Base-by-base conservation (phyloP, 1,140 invertebrate genomes). In the Danaus plexippus region DNA sequence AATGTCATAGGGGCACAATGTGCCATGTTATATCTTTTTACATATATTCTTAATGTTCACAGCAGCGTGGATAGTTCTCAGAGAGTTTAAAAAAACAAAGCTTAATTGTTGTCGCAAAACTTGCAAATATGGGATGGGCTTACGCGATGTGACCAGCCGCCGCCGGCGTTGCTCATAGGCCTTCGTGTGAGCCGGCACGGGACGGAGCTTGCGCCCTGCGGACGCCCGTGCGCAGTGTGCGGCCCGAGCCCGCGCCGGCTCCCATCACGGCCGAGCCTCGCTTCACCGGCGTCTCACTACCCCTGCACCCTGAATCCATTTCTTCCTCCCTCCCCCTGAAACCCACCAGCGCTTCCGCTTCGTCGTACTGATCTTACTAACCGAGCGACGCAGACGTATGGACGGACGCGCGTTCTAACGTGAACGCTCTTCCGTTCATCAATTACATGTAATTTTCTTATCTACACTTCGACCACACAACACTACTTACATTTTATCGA, bases 101-200 rank as follows among this genome's bases (percentile, higher is more conserved):
- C 88, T 89, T 89, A 89, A 81, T 88, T 87, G 88, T 89, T 89
- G 86, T 87, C 85, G 83, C 80, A 85, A 84, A 69, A 64, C 54
- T 82, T 84, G 79, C 72, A 77, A 85, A 82, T 55, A 80, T 78
- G 89, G 89, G 89, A 90, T 90, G 89, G 89, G 89, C 89, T 89
- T 89, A 88, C 88, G 89, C 89, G 87, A 90, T 90, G 89, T 89
- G 88, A 90, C 89, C 89, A 90, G 86, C 85, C 89, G 88, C 87
- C 87, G 88, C 88, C 69, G 72, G 71, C 77, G 75, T 47, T 71
- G 77, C 74, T 74, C 67, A n/a, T 74, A 67, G 86, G 88, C 87
- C 87, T 77, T 83, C 85, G 87, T 82, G 79, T 75, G 75, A 60
- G 59, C 70, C 49, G 73, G 80, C 80, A 79, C 80, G 80, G 80